Conservation (phyloP, 2,113 vertebrate species). For the Limnothrissa miodon region DNA sequence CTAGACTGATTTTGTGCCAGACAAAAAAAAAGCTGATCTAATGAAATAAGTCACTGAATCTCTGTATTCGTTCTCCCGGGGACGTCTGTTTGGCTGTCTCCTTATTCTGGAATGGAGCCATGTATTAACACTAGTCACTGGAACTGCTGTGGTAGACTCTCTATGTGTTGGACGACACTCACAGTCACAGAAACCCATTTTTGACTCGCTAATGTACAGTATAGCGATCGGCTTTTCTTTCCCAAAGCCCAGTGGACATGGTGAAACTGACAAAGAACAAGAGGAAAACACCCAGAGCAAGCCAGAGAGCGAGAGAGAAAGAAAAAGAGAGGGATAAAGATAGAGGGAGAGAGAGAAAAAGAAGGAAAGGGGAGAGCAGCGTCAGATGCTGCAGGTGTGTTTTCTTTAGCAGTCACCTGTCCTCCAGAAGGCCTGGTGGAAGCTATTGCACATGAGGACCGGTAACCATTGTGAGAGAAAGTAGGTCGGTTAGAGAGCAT, state of each 20-base stretch:
- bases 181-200: neutral
- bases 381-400: slow-evolving; percentile 22
- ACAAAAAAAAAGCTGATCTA: neutral
- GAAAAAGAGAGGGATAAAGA: neutral
- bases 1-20: neutral
- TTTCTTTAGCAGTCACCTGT: slow-evolving; percentile 20
- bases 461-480: neutral
- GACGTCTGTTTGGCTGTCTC: neutral
- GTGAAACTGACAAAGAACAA: neutral
- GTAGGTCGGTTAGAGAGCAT: neutral
- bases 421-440: slow-evolving; percentile 7
- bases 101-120: neutral
- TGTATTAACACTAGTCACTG: neutral
- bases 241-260: neutral
- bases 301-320: slow-evolving; percentile 5
- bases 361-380: slow-evolving; percentile 6
- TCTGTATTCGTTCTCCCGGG: neutral
- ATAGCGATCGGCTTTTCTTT: neutral
- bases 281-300: neutral
- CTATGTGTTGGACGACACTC: neutral
- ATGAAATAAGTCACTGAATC: slow-evolving; percentile 3
- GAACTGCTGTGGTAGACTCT: neutral
- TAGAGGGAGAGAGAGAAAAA: neutral
- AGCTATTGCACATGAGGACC: slow-evolving; percentile 1
- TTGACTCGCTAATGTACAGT: neutral